Evolutionary conservation across 2,888 invertebrate species (phyloP), one percentile per base, ranked within the genome.

Genomic region (Amiota minor): DNA sequence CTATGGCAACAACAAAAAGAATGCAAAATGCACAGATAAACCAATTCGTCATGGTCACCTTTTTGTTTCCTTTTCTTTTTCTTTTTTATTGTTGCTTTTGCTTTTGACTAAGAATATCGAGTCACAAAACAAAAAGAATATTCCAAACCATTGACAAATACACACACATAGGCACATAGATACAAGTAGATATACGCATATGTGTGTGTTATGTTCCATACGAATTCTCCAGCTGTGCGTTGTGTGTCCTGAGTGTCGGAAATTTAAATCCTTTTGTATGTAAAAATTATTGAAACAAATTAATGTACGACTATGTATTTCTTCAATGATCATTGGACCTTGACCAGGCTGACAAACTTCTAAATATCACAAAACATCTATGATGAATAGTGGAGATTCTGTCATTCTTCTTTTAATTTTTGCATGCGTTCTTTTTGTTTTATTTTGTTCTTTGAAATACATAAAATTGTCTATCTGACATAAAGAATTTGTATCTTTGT

Each of bases 21-120:
- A 45, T 20, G 20, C 67, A 49, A 64, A 62, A 10, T 35, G n/a
- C 62, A 62, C 10, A n/a, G 62, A 18, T 47, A 20, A 14, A 12
- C 73, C 77, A 79, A 86, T 84, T 85, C 79, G 84, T 84, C 83
- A 81, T 86, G 84, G 86, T 81, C 80, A 79, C 74, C 78, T 73
- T 75, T 73, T 35, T 35, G 23, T 23, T 35, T 45, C 23, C 9
- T 14, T 59, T 59, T 2, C 8, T 35, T 53, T 53, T 16, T 18
- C 16, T 65, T 72, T 72, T 12, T 49, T 64, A 4, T 50, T 53
- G 4, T 8, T n/a, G 47, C 10, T 35, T 35, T 35, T 35, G 35
- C 35, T 35, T 35, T 35, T 35, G 35, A 35, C 35, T 35, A 35
- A 35, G 35, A 35, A 35, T 35, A 35, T 35, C 35, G 35, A 35